Conservation (phyloP, 2,888 invertebrate genomes). For the Tribolium freemani region DNA sequence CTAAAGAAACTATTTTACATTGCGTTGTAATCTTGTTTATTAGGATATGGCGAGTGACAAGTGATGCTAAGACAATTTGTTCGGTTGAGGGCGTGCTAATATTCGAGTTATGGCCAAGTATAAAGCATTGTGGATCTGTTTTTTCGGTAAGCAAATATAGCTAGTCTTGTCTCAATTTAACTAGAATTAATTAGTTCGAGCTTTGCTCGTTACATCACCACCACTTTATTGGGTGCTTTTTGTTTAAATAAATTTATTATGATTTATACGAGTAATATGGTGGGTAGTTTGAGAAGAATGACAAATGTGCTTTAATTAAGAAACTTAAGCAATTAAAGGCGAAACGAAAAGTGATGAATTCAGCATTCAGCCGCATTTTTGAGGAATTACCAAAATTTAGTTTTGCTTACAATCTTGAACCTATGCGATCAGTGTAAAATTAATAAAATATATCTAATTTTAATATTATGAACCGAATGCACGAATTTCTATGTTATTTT, state of each 20-base stretch:
- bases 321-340: too few relatives aligned
- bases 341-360: too few relatives aligned
- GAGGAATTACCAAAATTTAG: too few relatives aligned
- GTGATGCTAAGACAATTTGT: conserved; percentile 6
- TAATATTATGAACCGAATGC: too few relatives aligned
- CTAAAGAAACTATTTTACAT: conserved; percentile 28
- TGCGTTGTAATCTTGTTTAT: conserved; percentile 5
- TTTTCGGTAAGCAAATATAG: conserved; percentile 17
- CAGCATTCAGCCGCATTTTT: too few relatives aligned
- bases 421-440: too few relatives aligned
- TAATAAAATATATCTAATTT: too few relatives aligned
- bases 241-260: neutral
- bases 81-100: neutral
- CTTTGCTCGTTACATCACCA: neutral
- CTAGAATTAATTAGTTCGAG: neutral
- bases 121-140: conserved; percentile 4
- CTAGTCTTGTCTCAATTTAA: conserved; percentile 1
- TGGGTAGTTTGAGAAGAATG: too few relatives aligned
- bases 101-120: conserved; percentile 13
- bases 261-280: too few relatives aligned
- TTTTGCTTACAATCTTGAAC: too few relatives aligned
- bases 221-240: neutral
- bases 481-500: too few relatives aligned
- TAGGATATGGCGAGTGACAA: neutral
- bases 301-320: too few relatives aligned